phyloP scores from a whole-genome alignment of 2,113 vertebrate species.

The Penelope pileata region DNA sequence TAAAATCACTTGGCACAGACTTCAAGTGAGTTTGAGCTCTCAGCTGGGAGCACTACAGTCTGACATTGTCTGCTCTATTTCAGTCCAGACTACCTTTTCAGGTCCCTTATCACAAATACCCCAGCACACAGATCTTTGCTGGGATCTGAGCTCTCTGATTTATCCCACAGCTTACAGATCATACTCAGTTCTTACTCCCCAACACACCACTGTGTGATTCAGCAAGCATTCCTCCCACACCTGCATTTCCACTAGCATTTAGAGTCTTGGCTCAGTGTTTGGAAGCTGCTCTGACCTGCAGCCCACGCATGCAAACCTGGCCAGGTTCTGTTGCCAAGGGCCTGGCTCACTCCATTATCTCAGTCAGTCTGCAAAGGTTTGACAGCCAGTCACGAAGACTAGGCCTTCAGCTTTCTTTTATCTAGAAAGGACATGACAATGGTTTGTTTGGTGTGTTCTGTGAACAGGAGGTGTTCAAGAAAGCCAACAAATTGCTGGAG shows the following conservation, averaged over 20 bases:
- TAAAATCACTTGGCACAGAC: neutral
- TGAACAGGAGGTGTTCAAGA: neutral
- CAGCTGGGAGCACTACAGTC: neutral
- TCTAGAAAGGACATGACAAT: fast-evolving
- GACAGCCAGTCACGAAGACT: neutral
- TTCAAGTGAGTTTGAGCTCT: neutral
- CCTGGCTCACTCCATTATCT: fast-evolving
- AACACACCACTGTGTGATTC: neutral
- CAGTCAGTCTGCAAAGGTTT: neutral
- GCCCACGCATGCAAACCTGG: neutral
- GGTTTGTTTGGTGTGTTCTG: neutral
- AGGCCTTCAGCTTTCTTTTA: neutral
- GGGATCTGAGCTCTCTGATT: neutral
- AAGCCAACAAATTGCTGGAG: neutral
- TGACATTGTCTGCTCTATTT: neutral
- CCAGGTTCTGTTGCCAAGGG: neutral
- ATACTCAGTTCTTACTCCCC: neutral
- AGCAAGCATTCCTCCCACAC: neutral
- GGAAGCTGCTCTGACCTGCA: neutral
- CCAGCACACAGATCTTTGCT: neutral
- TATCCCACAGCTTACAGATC: neutral
- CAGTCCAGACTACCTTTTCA: neutral
- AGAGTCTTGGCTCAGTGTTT: neutral
- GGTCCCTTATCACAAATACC: neutral
- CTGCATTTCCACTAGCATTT: neutral